Conservation (phyloP, 2,113 vertebrate species). For the Salvelinus namaycush region DNA sequence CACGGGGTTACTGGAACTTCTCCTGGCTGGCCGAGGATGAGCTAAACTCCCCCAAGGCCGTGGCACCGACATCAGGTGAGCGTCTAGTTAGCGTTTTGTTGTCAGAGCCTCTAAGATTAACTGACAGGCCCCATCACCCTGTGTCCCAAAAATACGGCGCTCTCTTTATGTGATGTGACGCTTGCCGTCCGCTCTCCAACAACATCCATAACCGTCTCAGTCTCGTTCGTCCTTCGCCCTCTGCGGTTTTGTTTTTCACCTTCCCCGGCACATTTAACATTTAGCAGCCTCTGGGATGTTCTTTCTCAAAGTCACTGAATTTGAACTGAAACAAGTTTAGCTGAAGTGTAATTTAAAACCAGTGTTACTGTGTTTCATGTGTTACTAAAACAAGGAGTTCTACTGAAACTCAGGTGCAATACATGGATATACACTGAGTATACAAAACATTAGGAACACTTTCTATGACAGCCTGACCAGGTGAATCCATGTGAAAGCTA, state of each 20-base stretch:
- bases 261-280: not conserved
- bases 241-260: not conserved
- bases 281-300: constrained; percentile 1
- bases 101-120: constrained; percentile 46
- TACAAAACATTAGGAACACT: too few species aligned
- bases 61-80: constrained; percentile 66
- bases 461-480: too few species aligned
- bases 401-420: too few species aligned
- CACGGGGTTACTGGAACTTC: constrained; percentile 76
- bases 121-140: constrained; percentile 18
- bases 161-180: constrained; percentile 35
- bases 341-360: too few species aligned
- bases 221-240: constrained; percentile 8
- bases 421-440: too few species aligned
- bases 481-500: too few species aligned
- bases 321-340: too few species aligned
- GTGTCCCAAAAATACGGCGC: constrained; percentile 21
- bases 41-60: constrained; percentile 62
- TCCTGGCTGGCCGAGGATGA: constrained; percentile 77
- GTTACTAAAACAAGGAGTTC: too few species aligned
- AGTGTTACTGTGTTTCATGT: too few species aligned
- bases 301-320: not conserved
- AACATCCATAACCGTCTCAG: constrained; percentile 46
- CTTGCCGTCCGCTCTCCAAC: constrained; percentile 47
- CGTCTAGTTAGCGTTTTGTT: constrained; percentile 9